Evolutionary conservation across 2,113 vertebrate species (phyloP).

Genomic region (Antechinus stuartii): DNA sequence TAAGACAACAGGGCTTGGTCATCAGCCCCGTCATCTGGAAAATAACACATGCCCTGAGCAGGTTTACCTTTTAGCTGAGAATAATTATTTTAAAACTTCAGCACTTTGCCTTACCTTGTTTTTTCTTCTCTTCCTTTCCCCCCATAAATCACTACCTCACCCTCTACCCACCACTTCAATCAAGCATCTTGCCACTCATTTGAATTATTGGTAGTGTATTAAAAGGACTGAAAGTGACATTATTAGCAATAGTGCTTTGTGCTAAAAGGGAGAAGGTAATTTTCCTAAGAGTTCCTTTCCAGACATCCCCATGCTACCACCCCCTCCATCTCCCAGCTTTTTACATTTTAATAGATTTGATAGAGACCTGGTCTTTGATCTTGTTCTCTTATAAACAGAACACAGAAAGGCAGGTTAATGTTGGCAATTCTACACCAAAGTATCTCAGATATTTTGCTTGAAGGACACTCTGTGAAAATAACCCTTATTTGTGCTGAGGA

Average conservation of each 20-base stretch:
- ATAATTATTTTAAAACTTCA: conserved; percentile 31
- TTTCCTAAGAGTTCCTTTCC: conserved; percentile 58
- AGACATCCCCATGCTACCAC: neutral
- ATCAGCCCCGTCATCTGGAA: conserved; percentile 43
- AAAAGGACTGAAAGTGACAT: conserved; percentile 47
- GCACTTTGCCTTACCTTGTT: neutral
- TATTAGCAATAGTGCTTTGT: conserved; percentile 60
- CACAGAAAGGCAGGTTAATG: conserved; percentile 67
- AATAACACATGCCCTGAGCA: neutral
- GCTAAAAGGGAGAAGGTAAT: conserved; percentile 59
- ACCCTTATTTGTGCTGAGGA: conserved; percentile 48
- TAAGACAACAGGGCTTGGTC: conserved; percentile 38
- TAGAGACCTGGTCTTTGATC: conserved; percentile 66
- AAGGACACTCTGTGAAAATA: conserved; percentile 49
- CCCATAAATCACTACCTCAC: neutral
- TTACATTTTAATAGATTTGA: conserved; percentile 70
- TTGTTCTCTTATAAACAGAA: conserved; percentile 69
- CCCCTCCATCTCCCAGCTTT: conserved; percentile 53
- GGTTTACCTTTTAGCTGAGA: conserved; percentile 54
- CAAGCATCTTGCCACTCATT: conserved; percentile 28
- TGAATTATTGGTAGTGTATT: conserved; percentile 58
- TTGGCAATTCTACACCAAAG: conserved; percentile 59
- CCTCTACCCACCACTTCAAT: neutral
- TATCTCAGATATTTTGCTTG: conserved; percentile 52
- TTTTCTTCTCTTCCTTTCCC: conserved; percentile 45